These are phyloP conservation scores for Falco naumanni DNA, from an alignment of 2,797 vertebrate species.

Conservation along the genomic window DNA sequence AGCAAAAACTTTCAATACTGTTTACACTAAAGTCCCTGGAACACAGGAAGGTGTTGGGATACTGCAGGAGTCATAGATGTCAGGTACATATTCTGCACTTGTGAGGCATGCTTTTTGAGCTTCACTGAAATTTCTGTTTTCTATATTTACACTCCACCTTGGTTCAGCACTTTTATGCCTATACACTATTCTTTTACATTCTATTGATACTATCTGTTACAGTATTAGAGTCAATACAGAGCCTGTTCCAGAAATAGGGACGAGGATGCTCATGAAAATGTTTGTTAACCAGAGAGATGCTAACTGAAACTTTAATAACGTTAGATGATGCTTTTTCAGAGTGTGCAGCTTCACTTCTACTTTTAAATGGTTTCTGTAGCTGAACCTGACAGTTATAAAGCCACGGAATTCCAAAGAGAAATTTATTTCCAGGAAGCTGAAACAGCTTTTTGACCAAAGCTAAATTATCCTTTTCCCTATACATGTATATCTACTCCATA, in stretches of 20 bases:
- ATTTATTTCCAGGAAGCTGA: background rate
- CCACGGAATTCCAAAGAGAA: background rate
- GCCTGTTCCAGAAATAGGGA: background rate
- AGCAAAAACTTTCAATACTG: background rate
- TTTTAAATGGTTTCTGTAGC: background rate
- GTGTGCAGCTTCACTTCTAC: background rate
- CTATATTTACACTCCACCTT: background rate
- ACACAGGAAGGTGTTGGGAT: background rate
- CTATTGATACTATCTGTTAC: background rate
- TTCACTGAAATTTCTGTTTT: background rate
- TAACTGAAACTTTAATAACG: background rate
- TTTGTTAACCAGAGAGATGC: background rate
- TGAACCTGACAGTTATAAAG: background rate
- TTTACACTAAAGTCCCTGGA: background rate
- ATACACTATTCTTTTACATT: background rate
- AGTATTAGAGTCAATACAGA: background rate
- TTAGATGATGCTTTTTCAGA: background rate
- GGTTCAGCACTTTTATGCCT: background rate
- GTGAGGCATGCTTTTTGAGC: background rate
- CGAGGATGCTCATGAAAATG: background rate
- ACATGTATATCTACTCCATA: background rate
- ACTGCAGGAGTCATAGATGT: background rate
- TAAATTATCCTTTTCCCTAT: background rate
- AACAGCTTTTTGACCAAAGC: background rate
- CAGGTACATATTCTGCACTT: background rate